Base-by-base conservation (phyloP, 92 coral and sea anemone genomes). In the Virgularia gustaviana region DNA sequence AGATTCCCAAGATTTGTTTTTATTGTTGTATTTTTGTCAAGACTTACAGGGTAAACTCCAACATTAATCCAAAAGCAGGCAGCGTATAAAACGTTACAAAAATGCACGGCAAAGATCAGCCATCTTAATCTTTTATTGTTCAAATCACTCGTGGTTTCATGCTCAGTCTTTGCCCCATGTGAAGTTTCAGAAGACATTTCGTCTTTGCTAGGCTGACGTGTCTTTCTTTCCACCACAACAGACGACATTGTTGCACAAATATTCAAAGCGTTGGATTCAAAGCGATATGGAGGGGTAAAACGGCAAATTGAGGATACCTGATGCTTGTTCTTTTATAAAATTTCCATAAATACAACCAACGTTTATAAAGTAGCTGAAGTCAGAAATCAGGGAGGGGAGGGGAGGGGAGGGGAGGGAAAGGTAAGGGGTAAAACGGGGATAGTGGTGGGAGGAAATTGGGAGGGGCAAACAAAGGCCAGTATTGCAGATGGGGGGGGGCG, bases 51-150 rank as follows among this genome's bases (percentile, higher is more conserved):
- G 19, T 86, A 72, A 7, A 90, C 91, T 32, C 91, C 95, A 33
- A 92, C 79, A 64, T 92, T 95, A 67, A 92, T 81, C 98, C 98
- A 92, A 63, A 86, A 92, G 62, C 98, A 86, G n/a, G 88, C 53
- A 4, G 98, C 86, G 67, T 92, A 92, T 22, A 89, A 39, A 11
- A 75, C 82, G 8, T 90, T 95, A 55, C 90, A 89, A 22, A 89
- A 77, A 68, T 92, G 96, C 49, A 89, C 87, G 49, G 84, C 88
- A 13, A 86, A 42, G 20, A 89, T 29, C 18, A 92, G 81, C 71
- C 81, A 79, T 49, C 83, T 77, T 78, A 79, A 76, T 77, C 52
- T 0, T 39, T 45, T 1, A 19, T 25, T 25, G 34, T 27, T 29
- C 25, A n/a, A 24, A 12, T 16, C 25, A 7, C 25, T 20, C 20